phyloP scores from a whole-genome alignment of 1,140 invertebrate species.

The Hycleus phaleratus region DNA sequence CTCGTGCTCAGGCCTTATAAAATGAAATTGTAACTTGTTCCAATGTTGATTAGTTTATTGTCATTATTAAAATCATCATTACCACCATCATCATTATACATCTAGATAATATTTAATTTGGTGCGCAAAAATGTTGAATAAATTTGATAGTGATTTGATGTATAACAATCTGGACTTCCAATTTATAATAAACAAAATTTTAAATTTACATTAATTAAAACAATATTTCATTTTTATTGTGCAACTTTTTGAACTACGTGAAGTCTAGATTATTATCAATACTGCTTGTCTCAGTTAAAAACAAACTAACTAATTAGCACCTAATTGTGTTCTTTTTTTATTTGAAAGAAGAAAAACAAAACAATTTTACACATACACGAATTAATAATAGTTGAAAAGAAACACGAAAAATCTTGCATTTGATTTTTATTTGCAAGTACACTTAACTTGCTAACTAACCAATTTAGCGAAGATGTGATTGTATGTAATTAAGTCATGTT shows the following conservation, averaged over 20 bases:
- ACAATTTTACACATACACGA: neutral
- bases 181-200: neutral
- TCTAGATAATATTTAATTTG: neutral
- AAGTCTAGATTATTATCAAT: too few species aligned
- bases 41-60: conserved; percentile 1
- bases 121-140: neutral
- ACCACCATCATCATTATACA: neutral
- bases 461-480: conserved; percentile 36
- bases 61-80: neutral
- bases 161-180: neutral
- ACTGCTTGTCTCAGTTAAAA: neutral
- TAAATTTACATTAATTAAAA: too few species aligned
- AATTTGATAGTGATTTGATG: conserved; percentile 1
- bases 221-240: too few species aligned
- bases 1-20: conserved; percentile 14
- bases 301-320: conserved; percentile 2
- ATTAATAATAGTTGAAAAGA: neutral
- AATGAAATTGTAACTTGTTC: conserved; percentile 11
- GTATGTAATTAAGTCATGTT: conserved; percentile 33
- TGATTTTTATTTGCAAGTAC: conserved; percentile 22
- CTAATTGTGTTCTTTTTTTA: conserved; percentile 15
- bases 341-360: neutral
- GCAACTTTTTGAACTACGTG: neutral
- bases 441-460: conserved; percentile 29
- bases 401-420: conserved; percentile 14